These are phyloP conservation scores for Rhamnusium bicolor DNA, from an alignment of 2,888 invertebrate species.

Conservation along the genomic window DNA sequence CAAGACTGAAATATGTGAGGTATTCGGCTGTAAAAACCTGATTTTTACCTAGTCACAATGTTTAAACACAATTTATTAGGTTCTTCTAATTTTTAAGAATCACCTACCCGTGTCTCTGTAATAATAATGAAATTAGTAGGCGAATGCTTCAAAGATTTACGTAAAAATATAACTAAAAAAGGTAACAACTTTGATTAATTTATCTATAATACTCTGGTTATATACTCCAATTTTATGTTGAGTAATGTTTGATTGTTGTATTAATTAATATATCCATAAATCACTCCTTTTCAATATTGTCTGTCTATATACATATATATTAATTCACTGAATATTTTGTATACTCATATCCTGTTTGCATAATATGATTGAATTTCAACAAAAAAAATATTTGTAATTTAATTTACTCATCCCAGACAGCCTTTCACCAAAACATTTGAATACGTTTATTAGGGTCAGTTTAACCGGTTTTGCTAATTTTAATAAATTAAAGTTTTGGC, in stretches of 20 bases:
- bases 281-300: neutral
- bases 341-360: neutral
- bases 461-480: neutral
- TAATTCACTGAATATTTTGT: neutral
- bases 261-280: neutral
- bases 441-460: neutral
- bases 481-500: neutral
- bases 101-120: neutral
- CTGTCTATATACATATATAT: neutral
- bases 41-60: slow-evolving; percentile 16
- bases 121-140: neutral
- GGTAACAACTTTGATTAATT: neutral
- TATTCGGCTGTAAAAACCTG: slow-evolving; percentile 42
- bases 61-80: slow-evolving; percentile 15
- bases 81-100: slow-evolving; percentile 2
- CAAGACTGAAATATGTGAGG: slow-evolving; percentile 51
- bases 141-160: neutral
- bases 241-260: neutral
- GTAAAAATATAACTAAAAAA: neutral
- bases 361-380: neutral
- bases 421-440: neutral
- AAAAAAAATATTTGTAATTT: neutral
- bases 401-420: neutral
- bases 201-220: neutral
- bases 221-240: neutral